Conservation (phyloP, 2,113 vertebrate species). For the Sturnira hondurensis region DNA sequence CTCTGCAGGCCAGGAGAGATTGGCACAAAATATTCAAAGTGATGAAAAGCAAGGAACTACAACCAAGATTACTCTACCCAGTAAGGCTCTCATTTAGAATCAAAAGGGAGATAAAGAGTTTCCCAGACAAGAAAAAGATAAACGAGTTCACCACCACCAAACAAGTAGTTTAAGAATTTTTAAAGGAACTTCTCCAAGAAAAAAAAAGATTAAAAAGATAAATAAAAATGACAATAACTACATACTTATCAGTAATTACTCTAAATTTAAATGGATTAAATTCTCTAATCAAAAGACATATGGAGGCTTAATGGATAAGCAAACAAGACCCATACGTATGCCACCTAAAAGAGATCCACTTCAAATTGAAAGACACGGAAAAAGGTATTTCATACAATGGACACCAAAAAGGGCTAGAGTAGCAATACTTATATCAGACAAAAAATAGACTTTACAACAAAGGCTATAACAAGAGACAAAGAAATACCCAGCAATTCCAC, state of each 20-base stretch:
- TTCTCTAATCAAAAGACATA: too few relatives aligned
- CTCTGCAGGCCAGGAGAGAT: neutral
- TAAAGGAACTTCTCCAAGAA: neutral
- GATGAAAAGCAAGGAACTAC: neutral
- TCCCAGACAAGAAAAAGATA: neutral
- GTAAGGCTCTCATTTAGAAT: neutral
- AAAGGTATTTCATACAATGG: neutral
- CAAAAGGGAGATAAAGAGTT: neutral
- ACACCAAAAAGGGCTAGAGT: neutral
- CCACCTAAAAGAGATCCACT: neutral
- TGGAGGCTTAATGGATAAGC: neutral
- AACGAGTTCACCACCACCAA: neutral
- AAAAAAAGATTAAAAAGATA: neutral
- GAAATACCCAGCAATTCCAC: neutral
- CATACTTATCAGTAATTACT: neutral
- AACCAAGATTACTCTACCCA: neutral
- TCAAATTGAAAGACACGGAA: neutral
- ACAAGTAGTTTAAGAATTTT: neutral
- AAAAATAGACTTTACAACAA: neutral
- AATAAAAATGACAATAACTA: neutral
- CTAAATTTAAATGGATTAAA: neutral
- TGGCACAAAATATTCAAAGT: neutral
- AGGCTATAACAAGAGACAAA: neutral
- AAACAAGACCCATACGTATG: neutral
- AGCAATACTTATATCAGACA: neutral